Conservation (phyloP, 2,113 vertebrate genomes). For the Leptobrachium leishanense region DNA sequence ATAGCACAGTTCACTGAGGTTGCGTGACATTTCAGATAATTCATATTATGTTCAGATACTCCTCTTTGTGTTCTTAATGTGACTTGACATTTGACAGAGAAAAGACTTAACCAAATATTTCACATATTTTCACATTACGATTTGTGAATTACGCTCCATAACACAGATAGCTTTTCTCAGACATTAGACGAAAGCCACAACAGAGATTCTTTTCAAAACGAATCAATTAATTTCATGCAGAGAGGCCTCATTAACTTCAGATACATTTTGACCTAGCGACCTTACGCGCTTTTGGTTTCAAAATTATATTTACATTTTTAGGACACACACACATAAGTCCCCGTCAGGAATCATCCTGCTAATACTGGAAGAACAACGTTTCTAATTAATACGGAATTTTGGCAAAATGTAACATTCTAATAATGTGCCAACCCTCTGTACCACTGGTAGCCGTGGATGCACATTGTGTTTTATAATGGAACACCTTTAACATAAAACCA, state of each 20-base stretch:
- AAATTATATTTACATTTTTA: no score
- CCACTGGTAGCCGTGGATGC: not conserved
- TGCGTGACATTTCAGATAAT: conserved; percentile 46
- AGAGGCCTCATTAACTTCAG: not conserved
- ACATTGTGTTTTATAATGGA: not conserved
- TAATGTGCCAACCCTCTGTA: not conserved
- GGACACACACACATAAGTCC: no score
- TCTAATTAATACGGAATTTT: not conserved
- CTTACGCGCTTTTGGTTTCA: no score
- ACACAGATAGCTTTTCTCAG: not conserved
- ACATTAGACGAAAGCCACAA: not conserved
- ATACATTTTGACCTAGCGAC: no score
- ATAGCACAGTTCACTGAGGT: conserved; percentile 39
- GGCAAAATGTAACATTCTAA: not conserved
- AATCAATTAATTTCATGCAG: no score
- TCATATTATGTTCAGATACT: conserved; percentile 40
- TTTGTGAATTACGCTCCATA: conserved; percentile 13
- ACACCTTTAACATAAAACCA: conserved; percentile 52
- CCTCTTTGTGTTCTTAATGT: conserved; percentile 41
- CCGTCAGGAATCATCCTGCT: no score
- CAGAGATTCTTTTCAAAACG: no score
- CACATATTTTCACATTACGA: conserved; percentile 32
- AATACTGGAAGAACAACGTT: not conserved
- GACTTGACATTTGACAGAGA: conserved; percentile 45
- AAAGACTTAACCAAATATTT: conserved; percentile 40